Evolutionary conservation across 2,888 invertebrate genomes (phyloP), one percentile per base, ranked within the genome.

Genomic region (Metopia argyrocephala): DNA sequence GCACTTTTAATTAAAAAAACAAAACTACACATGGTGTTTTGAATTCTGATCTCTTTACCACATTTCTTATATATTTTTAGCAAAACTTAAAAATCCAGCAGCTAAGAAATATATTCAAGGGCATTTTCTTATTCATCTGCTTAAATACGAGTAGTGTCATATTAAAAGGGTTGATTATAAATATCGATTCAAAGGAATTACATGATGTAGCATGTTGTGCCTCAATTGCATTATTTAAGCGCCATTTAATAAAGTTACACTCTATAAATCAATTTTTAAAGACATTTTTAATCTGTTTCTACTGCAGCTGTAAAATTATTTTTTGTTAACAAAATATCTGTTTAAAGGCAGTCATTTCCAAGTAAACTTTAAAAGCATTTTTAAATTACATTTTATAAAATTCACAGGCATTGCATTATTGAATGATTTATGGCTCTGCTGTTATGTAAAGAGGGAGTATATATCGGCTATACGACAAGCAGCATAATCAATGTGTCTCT

Each of bases 221-320:
- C 3, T n/a, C 18, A 50, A 46, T 52, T 52, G 28, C 23, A 45
- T 5, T 50, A 54, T 54, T 45, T 65, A 70, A 81, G 78, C 78
- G 70, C 78, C 81, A 70, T 78, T 81, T 70, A 71, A 78, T 78
- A 62, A 45, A 61, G 61, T 65, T 70, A 78, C 66, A 78, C 56
- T 23, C 50, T 31, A 81, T 81, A 81, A 81, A 81, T 81, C 81
- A 81, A 69, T 81, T 81, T 70, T 75, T 78, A 81, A 78, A 70
- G 74, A 62, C 62, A 57, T 66, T 66, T 61, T 61, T 20, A 28
- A 45, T 74, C n/a, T 75, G n/a, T 20, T 57, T 52, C 54, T 46
- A 45, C 52, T 31, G 31, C 31, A 9, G 31, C 3, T 31, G 31
- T 31, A 31, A 12, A 31, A 38, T 9, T 38, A 12, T 38, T 7